Conservation (phyloP, 2,113 vertebrate species). For the Bolborhynchus lineola region DNA sequence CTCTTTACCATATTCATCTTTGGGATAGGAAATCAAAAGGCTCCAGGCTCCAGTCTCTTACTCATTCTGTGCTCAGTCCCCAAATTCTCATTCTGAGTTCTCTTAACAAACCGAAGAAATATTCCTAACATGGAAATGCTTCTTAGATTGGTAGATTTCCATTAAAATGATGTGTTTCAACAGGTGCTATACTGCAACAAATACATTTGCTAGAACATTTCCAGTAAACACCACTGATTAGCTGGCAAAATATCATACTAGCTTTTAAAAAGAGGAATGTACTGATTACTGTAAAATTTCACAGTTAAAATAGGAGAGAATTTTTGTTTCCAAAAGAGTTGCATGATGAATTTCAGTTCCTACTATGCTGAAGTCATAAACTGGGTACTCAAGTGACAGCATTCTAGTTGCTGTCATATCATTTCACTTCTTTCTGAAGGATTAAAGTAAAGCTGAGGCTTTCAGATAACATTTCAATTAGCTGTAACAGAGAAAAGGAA, state of each 20-base stretch:
- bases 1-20: neutral
- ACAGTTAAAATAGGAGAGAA: neutral
- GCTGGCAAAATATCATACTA: constrained; percentile 11
- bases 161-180: neutral
- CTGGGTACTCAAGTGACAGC: neutral
- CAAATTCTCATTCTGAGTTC: neutral
- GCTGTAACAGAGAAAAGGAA: neutral
- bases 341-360: neutral
- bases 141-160: neutral
- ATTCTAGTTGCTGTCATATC: neutral
- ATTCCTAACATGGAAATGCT: neutral
- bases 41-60: neutral
- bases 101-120: neutral
- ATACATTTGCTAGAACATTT: neutral
- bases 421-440: neutral
- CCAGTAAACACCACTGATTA: neutral
- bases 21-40: neutral
- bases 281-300: neutral
- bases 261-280: neutral
- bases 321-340: neutral
- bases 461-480: neutral
- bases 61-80: neutral
- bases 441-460: neutral
- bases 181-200: neutral
- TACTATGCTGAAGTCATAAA: neutral